These are phyloP conservation scores for Oenanthe oenanthe DNA, from an alignment of 2,113 vertebrate genomes.

Conservation along the genomic window DNA sequence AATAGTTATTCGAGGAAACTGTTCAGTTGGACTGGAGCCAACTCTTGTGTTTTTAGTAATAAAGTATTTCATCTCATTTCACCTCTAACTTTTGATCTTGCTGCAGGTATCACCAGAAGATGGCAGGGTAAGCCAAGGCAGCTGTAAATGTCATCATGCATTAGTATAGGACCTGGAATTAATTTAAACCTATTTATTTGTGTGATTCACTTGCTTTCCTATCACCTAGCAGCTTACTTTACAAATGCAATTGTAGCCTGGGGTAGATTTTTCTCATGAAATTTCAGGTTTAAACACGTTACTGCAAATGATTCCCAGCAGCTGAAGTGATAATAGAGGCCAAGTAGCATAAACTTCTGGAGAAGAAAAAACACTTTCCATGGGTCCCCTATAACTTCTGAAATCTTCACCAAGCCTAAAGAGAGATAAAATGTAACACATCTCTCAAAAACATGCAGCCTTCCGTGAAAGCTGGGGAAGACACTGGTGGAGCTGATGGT, in stretches of 20 bases:
- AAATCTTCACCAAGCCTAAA: neutral
- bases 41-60: slow-evolving; percentile 36
- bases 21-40: slow-evolving; percentile 41
- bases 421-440: neutral
- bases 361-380: neutral
- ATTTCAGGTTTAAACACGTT: neutral
- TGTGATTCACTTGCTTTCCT: slow-evolving; percentile 33
- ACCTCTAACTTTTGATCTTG: slow-evolving; percentile 67
- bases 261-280: slow-evolving; percentile 32
- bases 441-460: neutral
- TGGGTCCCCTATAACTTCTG: neutral
- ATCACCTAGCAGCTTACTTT: slow-evolving; percentile 43
- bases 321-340: neutral
- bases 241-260: neutral
- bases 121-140: slow-evolving; percentile 73
- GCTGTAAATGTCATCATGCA: slow-evolving; percentile 58
- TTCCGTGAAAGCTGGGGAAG: neutral
- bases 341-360: neutral
- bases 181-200: slow-evolving; percentile 59
- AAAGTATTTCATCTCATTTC: slow-evolving; percentile 58
- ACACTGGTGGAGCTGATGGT: neutral
- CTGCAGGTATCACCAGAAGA: slow-evolving; percentile 68
- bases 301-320: slow-evolving; percentile 28
- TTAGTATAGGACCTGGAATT: slow-evolving; percentile 38
- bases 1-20: slow-evolving; percentile 37